Evolutionary conservation across 2,113 vertebrate species (phyloP).

Genomic region (Bothrops jararaca): DNA sequence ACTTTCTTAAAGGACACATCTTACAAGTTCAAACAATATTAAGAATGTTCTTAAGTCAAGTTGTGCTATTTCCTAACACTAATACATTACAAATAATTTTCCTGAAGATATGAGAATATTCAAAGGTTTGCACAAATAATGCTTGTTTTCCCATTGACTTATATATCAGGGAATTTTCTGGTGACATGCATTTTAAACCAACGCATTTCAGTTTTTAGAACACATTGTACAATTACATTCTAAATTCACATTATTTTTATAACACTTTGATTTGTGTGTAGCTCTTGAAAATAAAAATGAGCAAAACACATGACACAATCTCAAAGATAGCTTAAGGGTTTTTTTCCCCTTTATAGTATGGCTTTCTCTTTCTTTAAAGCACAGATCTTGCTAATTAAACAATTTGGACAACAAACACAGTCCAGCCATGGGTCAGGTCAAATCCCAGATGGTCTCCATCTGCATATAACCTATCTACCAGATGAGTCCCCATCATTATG

Average conservation of each 20-base stretch:
- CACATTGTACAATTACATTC: conserved; percentile 14
- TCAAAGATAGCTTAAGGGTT: conserved; percentile 8
- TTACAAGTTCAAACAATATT: background rate
- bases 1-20: conserved; percentile 21
- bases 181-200: conserved; percentile 19
- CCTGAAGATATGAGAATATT: conserved; percentile 42
- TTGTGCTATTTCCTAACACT: conserved; percentile 27
- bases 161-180: conserved; percentile 37
- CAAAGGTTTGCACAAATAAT: conserved; percentile 60
- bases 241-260: conserved; percentile 8
- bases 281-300: conserved; percentile 11
- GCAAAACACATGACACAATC: conserved; percentile 17
- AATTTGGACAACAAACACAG: conserved; percentile 40
- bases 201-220: conserved; percentile 26
- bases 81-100: conserved; percentile 47
- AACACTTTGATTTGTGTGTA: background rate
- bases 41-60: conserved; percentile 21
- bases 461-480: conserved; percentile 46
- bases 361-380: conserved; percentile 34
- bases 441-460: conserved; percentile 58
- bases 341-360: background rate
- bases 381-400: conserved; percentile 54
- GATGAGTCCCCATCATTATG: conserved; percentile 62
- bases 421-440: conserved; percentile 56
- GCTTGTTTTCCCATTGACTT: conserved; percentile 41